Evolutionary conservation across 2,113 vertebrate genomes (phyloP).

Genomic region (Lepus americanus): DNA sequence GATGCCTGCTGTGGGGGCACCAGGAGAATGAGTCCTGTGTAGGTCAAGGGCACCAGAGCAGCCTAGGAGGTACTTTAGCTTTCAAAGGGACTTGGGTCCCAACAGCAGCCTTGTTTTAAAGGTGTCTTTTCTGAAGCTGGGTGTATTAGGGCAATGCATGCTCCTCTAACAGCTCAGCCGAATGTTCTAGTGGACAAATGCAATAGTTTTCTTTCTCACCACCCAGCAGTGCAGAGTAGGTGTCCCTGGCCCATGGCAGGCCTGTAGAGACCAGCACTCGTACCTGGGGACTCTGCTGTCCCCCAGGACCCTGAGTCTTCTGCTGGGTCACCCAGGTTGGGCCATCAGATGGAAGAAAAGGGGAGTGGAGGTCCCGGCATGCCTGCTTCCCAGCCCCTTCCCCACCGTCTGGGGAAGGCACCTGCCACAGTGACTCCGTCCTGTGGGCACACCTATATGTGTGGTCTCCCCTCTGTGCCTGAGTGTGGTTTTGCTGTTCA

Average conservation of each 20-base stretch:
- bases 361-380: background rate
- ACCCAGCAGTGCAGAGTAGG: background rate
- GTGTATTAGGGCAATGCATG: background rate
- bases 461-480: background rate
- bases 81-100: background rate
- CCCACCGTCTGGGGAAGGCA: no score
- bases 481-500: background rate
- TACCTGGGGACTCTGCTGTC: background rate
- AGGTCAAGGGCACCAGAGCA: background rate
- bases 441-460: background rate
- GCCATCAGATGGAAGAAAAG: background rate
- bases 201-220: background rate
- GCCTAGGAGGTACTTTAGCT: no score
- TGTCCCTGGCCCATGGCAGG: background rate
- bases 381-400: background rate
- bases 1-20: background rate
- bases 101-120: background rate
- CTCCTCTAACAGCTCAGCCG: background rate
- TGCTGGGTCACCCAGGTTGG: accelerated
- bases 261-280: no score
- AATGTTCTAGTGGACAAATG: background rate
- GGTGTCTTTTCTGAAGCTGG: background rate
- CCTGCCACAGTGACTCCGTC: background rate
- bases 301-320: background rate
- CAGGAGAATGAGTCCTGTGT: background rate